A percentile compares a stretch with the other conserved stretches of the same genome.
Conservation (phyloP, 2,113 vertebrate genomes). For the Anoplopoma fimbria region DNA sequence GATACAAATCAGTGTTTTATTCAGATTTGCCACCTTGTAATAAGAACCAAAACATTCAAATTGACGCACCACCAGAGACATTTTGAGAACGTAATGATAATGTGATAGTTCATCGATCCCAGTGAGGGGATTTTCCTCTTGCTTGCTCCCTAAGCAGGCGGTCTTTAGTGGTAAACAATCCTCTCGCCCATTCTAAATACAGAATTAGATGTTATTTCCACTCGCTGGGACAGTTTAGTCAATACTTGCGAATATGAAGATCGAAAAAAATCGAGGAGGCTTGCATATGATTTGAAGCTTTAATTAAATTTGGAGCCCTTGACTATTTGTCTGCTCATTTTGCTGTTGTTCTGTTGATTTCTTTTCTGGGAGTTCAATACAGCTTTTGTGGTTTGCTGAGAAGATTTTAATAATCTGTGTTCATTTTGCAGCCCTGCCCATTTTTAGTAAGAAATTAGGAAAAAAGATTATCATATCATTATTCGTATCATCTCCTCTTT, state of each 20-base stretch:
- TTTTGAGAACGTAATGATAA: conserved; percentile 36
- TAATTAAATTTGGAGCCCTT: conserved; percentile 57
- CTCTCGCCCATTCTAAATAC: conserved; percentile 28
- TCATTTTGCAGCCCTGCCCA: conserved; percentile 18
- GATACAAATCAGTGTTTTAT: conserved; percentile 5
- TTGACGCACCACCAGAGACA: not conserved
- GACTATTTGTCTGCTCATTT: conserved; percentile 57
- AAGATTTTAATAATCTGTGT: conserved; percentile 64
- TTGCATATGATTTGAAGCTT: conserved; percentile 58
- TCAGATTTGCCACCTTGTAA: not conserved
- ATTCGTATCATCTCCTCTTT: not conserved
- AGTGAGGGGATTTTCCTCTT: conserved; percentile 5
- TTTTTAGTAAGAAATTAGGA: conserved; percentile 27
- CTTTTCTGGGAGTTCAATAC: conserved; percentile 57
- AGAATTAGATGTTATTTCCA: conserved; percentile 19
- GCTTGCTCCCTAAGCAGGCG: not conserved
- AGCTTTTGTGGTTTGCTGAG: conserved; percentile 47
- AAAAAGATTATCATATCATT: conserved; percentile 14
- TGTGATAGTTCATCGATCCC: conserved; percentile 45
- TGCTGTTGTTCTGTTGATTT: conserved; percentile 53
- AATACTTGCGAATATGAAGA: conserved; percentile 20
- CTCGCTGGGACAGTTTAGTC: conserved; percentile 11
- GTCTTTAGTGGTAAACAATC: conserved; percentile 41
- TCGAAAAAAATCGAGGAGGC: not conserved
- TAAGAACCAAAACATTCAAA: conserved; percentile 7